phyloP scores from a whole-genome alignment of 2,113 vertebrate genomes.

The Motacilla alba region DNA sequence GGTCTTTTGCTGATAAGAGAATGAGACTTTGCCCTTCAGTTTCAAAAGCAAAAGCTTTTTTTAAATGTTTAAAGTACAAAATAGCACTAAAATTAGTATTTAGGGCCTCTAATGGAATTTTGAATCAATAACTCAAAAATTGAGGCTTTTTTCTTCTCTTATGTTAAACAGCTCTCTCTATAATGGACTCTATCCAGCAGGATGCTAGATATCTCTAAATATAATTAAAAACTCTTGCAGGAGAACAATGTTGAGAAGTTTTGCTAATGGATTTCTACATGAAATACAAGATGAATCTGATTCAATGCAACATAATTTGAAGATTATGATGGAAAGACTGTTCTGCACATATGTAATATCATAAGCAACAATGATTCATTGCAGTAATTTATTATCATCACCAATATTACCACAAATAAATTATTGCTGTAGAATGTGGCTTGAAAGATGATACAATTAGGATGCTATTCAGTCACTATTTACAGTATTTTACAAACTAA shows the following conservation, averaged over 20 bases:
- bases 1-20: neutral
- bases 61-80: neutral
- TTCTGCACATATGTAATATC: neutral
- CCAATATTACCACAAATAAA: neutral
- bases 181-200: slow-evolving; percentile 27
- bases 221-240: neutral
- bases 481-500: neutral
- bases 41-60: neutral
- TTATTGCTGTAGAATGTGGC: neutral
- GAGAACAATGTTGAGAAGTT: neutral
- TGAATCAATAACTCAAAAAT: slow-evolving; percentile 26
- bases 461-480: neutral
- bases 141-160: neutral
- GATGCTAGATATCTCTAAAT: slow-evolving; percentile 6
- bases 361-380: neutral
- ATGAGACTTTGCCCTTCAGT: neutral
- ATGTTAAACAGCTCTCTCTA: neutral
- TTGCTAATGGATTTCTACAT: slow-evolving; percentile 7
- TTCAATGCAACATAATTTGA: neutral
- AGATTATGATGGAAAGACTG: neutral
- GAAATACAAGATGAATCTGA: neutral
- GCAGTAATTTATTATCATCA: neutral
- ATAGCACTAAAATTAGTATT: neutral
- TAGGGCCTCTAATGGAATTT: neutral
- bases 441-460: neutral